Evolutionary conservation across 2,113 vertebrate species (phyloP), one percentile per base, ranked within the genome.

Genomic region (Sapajus apella): DNA sequence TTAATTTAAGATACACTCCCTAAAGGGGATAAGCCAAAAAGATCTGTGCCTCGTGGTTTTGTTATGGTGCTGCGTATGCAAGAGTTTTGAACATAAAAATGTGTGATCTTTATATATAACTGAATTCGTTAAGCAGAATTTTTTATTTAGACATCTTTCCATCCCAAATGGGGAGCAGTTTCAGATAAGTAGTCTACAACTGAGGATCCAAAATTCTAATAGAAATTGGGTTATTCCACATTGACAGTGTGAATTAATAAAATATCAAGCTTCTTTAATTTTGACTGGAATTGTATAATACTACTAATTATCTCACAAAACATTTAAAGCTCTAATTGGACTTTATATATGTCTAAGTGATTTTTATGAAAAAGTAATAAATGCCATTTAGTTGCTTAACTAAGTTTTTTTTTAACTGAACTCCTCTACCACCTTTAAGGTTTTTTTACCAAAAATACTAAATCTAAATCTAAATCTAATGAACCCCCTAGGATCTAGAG

Each of bases 1-100:
- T 88, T 97, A 96, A 95, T 97, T 97, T 96, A 96, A 95, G 89
- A 76, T 91, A 66, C 30, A 13, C 83, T 95, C 89, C 40, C 40
- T 91, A 58, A 16, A 79, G 66, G 58, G 56, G 47, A 55, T 87
- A 75, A 84, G 68, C 81, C 50, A 76, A 12, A 93, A 91, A 88
- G 61, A 79, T 61, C 58, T 55, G 58, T 64, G 70, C 37, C 37
- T 27, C n/a, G 0, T 94, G 37, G 12, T 82, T 92, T 75, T 40
- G 35, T 88, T 94, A 52, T 64, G 73, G 3, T 73, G 35, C 45
- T 43, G 3, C 58, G 18, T 96, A 45, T 55, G 1, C 72, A 47
- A 1, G 2, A 21, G 17, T 75, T 95, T 91, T 72, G 66, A 87
- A 55, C 43, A 56, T 58, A 85, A 76, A 85, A 73, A 20, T 89